Evolutionary conservation across 1,140 invertebrate species (phyloP).

Genomic region (Orchesella cincta): DNA sequence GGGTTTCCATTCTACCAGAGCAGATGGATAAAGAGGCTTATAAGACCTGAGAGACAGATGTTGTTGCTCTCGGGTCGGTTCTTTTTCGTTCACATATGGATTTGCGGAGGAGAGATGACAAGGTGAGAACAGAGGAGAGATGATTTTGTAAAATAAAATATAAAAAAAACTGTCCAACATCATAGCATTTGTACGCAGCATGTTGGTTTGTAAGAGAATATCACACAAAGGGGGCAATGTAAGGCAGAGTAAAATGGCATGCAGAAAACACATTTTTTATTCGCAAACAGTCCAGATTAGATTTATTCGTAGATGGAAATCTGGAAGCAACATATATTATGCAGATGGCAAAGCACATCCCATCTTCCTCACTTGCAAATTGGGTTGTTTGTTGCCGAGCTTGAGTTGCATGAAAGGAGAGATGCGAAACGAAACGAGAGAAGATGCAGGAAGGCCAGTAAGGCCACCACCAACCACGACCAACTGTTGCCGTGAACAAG

Average conservation of each 20-base stretch:
- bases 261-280: too few relatives aligned
- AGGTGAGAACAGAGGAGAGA: not conserved
- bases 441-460: too few relatives aligned
- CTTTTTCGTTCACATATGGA: not conserved
- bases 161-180: not conserved
- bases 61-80: not conserved
- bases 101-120: not conserved
- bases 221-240: not conserved
- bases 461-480: too few relatives aligned
- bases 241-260: not conserved
- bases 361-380: too few relatives aligned
- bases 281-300: not conserved
- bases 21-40: not conserved
- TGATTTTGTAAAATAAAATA: too few relatives aligned
- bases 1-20: not conserved
- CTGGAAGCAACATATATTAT: not conserved
- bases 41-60: not conserved
- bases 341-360: not conserved
- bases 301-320: not conserved
- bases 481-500: too few relatives aligned
- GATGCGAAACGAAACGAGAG: too few relatives aligned
- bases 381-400: too few relatives aligned
- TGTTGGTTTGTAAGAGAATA: not conserved
- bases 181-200: not conserved
- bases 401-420: too few relatives aligned